A percentile compares a stretch with the other conserved stretches of the same genome.
Evolutionary conservation across 2,113 vertebrate genomes (phyloP).

Genomic region (Enhydra lutris): DNA sequence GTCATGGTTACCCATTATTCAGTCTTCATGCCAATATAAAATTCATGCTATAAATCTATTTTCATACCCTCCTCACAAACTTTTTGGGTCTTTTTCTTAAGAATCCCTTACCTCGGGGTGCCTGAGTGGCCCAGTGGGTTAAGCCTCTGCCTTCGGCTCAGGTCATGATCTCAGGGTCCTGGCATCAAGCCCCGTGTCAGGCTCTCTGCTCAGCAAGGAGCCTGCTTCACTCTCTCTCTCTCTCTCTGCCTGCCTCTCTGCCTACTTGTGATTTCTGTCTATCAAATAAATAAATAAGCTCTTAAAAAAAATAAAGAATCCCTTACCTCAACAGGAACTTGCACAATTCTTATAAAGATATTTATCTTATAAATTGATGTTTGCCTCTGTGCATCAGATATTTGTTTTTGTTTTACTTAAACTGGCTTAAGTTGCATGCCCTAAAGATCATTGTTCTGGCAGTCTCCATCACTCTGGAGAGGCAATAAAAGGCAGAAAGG

Average conservation of each 20-base stretch:
- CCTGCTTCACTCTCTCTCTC: no score
- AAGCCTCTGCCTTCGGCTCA: no score
- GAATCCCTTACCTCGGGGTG: conserved; percentile 1
- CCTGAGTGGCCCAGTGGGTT: no score
- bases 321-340: conserved; percentile 46
- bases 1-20: conserved; percentile 30
- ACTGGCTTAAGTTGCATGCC: conserved; percentile 35
- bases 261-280: no score
- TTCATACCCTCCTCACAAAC: conserved; percentile 1
- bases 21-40: conserved; percentile 31
- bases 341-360: conserved; percentile 2
- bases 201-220: no score
- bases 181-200: no score
- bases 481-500: background rate
- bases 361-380: conserved; percentile 61
- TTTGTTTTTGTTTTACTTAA: conserved; percentile 67
- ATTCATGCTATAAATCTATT: conserved; percentile 30
- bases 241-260: no score
- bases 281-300: no score
- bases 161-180: no score
- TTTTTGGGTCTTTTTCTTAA: background rate
- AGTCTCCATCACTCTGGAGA: background rate
- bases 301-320: background rate
- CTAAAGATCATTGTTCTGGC: background rate
- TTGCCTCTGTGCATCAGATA: conserved; percentile 45